These are phyloP conservation scores for Melanostoma mellinum DNA, from an alignment of 2,888 invertebrate species.

Conservation along the genomic window DNA sequence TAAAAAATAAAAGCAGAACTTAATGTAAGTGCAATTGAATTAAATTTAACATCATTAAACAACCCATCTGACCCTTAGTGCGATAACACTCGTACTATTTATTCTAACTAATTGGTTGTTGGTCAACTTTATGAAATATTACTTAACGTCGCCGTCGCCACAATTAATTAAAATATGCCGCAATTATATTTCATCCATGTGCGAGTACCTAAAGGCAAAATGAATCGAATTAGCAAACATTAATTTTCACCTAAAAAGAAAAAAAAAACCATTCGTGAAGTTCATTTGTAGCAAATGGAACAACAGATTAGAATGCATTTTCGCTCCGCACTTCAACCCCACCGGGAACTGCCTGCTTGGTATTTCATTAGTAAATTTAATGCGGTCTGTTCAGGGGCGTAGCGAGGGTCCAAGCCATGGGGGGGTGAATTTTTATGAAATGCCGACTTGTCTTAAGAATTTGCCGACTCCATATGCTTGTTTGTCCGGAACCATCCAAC, in stretches of 20 bases:
- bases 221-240: conserved; percentile 2
- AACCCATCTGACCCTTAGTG: conserved; percentile 7
- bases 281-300: not conserved
- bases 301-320: conserved; percentile 32
- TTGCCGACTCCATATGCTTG: too few species aligned
- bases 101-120: conserved; percentile 17
- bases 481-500: too few species aligned
- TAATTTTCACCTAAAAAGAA: not conserved
- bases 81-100: not conserved
- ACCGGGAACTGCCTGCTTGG: not conserved
- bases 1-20: not conserved
- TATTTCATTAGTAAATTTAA: conserved; percentile 11
- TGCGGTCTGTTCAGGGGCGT: conserved; percentile 32
- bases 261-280: conserved; percentile 7
- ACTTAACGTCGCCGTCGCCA: not conserved
- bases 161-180: not conserved
- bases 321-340: not conserved
- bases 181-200: not conserved
- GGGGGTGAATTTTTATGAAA: too few species aligned
- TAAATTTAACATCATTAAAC: conserved; percentile 11
- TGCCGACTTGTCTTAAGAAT: too few species aligned
- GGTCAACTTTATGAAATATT: conserved; percentile 7
- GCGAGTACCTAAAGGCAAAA: conserved; percentile 5
- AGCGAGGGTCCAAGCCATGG: too few species aligned
- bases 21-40: conserved; percentile 20